These are phyloP conservation scores for Amazona vittata DNA, from an alignment of 2,113 vertebrate species.

Conservation along the genomic window DNA sequence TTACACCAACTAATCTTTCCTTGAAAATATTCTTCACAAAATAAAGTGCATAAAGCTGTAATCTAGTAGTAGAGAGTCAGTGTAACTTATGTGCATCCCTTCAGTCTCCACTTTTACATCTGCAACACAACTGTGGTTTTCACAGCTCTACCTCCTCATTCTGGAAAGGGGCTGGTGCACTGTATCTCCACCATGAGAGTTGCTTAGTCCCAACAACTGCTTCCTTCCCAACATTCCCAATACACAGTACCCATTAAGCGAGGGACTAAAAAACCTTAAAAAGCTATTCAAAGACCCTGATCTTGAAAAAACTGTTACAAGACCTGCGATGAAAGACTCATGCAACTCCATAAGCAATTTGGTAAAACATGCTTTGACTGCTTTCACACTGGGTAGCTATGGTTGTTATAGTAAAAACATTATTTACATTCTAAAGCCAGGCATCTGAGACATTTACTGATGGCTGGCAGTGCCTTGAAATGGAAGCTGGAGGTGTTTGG, in stretches of 20 bases:
- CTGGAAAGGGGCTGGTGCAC: neutral
- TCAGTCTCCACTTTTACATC: neutral
- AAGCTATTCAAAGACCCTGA: neutral
- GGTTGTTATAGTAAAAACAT: neutral
- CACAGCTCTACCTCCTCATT: neutral
- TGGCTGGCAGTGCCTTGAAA: neutral
- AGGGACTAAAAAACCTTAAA: neutral
- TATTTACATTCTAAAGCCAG: neutral
- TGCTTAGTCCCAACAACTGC: neutral
- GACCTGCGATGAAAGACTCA: neutral
- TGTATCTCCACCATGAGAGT: neutral
- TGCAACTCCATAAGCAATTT: neutral
- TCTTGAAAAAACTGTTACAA: neutral
- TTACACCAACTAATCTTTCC: neutral
- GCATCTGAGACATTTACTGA: neutral
- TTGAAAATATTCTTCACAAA: neutral
- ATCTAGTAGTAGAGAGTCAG: neutral
- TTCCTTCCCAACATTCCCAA: neutral
- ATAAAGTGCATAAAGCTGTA: neutral
- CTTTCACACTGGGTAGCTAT: neutral
- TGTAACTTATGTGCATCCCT: neutral
- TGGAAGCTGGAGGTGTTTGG: neutral
- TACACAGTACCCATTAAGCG: neutral
- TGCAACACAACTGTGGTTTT: neutral
- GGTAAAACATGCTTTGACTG: neutral